phyloP scores from a whole-genome alignment of 2,888 invertebrate genomes.

The Plagodis dolabraria region DNA sequence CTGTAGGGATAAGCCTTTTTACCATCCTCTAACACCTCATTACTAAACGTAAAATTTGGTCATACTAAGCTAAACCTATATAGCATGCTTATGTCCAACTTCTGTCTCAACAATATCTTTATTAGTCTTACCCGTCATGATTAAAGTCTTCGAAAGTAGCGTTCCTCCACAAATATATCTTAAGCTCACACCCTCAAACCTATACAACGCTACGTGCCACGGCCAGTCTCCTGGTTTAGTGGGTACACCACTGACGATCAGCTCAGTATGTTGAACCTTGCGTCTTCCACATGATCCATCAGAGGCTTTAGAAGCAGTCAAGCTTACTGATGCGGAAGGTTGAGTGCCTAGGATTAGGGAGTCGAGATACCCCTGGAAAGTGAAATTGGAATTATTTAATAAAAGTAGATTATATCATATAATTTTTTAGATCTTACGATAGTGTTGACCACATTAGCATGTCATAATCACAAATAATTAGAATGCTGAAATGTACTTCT shows the following conservation, averaged over 20 bases:
- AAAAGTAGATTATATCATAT: too few species aligned
- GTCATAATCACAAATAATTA: too few species aligned
- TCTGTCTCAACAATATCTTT: not conserved
- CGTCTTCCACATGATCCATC: conserved; percentile 55
- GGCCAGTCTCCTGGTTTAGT: conserved; percentile 72
- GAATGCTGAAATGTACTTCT: too few species aligned
- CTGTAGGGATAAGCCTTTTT: too few species aligned
- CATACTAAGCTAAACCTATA: too few species aligned
- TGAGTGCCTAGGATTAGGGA: conserved; percentile 27
- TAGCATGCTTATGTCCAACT: too few species aligned
- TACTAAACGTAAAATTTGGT: too few species aligned
- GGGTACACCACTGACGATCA: conserved; percentile 59
- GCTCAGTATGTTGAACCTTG: conserved; percentile 52
- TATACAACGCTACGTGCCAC: conserved; percentile 68
- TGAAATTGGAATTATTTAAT: too few species aligned
- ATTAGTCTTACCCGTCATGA: conserved; percentile 58
- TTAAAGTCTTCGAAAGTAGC: conserved; percentile 52
- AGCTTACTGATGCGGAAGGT: conserved; percentile 42
- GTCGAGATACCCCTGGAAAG: conserved; percentile 43
- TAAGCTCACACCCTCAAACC: conserved; percentile 37
- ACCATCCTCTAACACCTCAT: too few species aligned
- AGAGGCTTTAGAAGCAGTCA: conserved; percentile 22
- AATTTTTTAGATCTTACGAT: too few species aligned
- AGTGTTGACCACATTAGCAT: too few species aligned
- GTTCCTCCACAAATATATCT: conserved; percentile 69